These are phyloP conservation scores for Archips crataeganus DNA, from an alignment of 2,888 invertebrate species.

Conservation along the genomic window DNA sequence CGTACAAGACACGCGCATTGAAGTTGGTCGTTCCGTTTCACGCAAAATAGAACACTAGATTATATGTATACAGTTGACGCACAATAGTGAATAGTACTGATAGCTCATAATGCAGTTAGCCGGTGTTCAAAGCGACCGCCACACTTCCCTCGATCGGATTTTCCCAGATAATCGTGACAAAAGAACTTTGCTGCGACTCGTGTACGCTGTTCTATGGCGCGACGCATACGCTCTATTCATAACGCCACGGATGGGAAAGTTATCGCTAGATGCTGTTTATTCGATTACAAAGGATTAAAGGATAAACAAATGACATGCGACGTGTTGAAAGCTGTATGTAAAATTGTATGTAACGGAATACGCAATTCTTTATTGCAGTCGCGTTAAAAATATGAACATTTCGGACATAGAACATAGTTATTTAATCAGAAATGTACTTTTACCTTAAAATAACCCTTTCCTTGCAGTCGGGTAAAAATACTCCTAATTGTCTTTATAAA, in stretches of 20 bases:
- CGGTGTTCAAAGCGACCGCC: constrained; percentile 78
- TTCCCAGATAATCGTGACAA: constrained; percentile 84
- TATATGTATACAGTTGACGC: constrained; percentile 60
- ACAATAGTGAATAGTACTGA: constrained; percentile 71
- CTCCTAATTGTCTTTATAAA: no score
- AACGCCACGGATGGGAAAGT: constrained; percentile 62
- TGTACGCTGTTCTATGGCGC: constrained; percentile 65
- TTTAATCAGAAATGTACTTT: no score
- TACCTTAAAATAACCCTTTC: no score
- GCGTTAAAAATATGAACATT: background rate
- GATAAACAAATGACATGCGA: constrained; percentile 28
- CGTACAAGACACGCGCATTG: constrained; percentile 44
- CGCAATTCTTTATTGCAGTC: background rate
- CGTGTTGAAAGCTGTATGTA: constrained; percentile 3
- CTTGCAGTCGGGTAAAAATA: no score
- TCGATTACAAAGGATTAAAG: constrained; percentile 54
- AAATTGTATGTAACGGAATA: background rate
- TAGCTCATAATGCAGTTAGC: constrained; percentile 84
- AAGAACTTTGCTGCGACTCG: constrained; percentile 79
- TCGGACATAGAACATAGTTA: no score
- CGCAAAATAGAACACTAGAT: constrained; percentile 60
- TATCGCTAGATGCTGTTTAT: constrained; percentile 64
- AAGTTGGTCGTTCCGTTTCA: constrained; percentile 54
- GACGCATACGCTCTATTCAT: constrained; percentile 60
- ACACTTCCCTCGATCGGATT: constrained; percentile 84